These are phyloP conservation scores for Phorcus lineatus DNA, from an alignment of 2,888 invertebrate genomes.

Conservation along the genomic window DNA sequence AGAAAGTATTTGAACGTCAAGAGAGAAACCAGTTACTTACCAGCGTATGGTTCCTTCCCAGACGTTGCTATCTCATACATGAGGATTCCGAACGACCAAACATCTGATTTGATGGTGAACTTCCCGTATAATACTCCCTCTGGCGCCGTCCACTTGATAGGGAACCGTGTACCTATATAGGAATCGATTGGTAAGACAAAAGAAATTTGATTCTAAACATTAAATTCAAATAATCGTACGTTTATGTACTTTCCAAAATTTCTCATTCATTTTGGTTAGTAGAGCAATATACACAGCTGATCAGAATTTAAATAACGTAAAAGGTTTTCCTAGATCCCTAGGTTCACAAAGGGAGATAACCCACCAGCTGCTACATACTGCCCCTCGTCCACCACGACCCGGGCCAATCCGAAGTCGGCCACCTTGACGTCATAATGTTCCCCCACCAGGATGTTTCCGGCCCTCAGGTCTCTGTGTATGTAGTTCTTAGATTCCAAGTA, in stretches of 20 bases:
- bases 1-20: too few species aligned
- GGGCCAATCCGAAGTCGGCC: conserved; percentile 75
- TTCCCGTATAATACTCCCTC: conserved; percentile 95
- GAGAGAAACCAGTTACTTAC: conserved; percentile 72
- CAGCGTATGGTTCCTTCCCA: conserved; percentile 98
- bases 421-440: conserved; percentile 73
- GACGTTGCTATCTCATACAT: conserved; percentile 96
- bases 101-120: conserved; percentile 98
- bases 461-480: conserved; percentile 74
- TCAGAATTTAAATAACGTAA: too few species aligned
- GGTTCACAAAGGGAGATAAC: not conserved
- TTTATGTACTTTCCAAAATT: too few species aligned
- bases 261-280: too few species aligned
- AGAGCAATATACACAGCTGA: too few species aligned
- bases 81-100: conserved; percentile 97
- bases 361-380: not conserved
- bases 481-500: conserved; percentile 73
- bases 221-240: too few species aligned
- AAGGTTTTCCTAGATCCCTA: too few species aligned
- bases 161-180: conserved; percentile 89
- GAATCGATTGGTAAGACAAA: too few species aligned
- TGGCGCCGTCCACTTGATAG: conserved; percentile 98
- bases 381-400: conserved; percentile 63
- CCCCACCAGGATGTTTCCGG: conserved; percentile 75
- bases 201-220: too few species aligned